Percentiles rank a stretch among this genome's conserved stretches.
These are phyloP conservation scores for Caenorhabditis plicata DNA, from an alignment of 2,888 invertebrate species.

Conservation along the genomic window DNA sequence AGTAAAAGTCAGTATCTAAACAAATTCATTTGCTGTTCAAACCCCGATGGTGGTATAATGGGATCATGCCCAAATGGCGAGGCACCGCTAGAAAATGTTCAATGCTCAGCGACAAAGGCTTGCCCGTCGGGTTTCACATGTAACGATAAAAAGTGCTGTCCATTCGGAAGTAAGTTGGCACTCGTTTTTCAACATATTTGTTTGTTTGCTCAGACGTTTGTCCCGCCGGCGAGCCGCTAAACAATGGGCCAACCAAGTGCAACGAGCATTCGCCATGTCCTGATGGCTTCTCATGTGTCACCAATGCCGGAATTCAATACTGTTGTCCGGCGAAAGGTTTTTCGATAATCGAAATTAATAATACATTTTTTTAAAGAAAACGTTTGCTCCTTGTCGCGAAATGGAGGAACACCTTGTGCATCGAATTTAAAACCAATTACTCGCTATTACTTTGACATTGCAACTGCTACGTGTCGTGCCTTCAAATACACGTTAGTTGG, in stretches of 20 bases:
- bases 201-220: conserved; percentile 45
- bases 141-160: conserved; percentile 60
- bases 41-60: conserved; percentile 37
- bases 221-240: conserved; percentile 61
- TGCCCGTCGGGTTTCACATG: conserved; percentile 61
- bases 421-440: conserved; percentile 37
- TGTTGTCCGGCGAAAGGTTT: conserved; percentile 56
- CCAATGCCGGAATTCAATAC: conserved; percentile 58
- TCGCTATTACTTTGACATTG: conserved; percentile 48
- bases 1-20: conserved; percentile 56
- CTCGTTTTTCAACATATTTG: neutral
- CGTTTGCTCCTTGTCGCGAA: conserved; percentile 39
- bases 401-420: conserved; percentile 44
- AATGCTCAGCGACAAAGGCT: conserved; percentile 54
- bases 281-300: conserved; percentile 61
- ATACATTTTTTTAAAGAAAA: conserved; percentile 29
- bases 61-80: conserved; percentile 60
- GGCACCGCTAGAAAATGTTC: conserved; percentile 48
- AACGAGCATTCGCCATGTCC: conserved; percentile 57
- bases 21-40: conserved; percentile 61
- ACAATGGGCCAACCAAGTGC: conserved; percentile 56
- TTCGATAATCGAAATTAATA: too few relatives aligned
- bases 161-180: conserved; percentile 41
- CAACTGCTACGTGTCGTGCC: conserved; percentile 44
- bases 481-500: conserved; percentile 49